A percentile compares a stretch with the other conserved stretches of the same genome.
phyloP scores from a whole-genome alignment of 2,113 vertebrate species.

The Solea solea region DNA sequence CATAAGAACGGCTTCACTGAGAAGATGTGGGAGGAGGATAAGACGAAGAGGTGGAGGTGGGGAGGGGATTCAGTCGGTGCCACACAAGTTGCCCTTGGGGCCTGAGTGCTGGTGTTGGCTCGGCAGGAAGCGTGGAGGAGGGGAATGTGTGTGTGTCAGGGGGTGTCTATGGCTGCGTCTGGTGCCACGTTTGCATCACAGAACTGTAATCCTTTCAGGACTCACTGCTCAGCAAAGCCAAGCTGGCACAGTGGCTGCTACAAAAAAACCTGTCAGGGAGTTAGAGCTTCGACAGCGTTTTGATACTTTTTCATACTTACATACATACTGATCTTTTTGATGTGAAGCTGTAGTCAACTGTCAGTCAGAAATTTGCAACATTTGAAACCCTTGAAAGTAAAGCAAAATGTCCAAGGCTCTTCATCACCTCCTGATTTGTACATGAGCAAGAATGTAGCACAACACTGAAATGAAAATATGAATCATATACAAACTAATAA shows the following conservation, averaged over 20 bases:
- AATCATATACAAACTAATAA: too few species aligned
- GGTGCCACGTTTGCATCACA: constrained; percentile 81
- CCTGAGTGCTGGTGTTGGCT: constrained; percentile 52
- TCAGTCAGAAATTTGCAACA: too few species aligned
- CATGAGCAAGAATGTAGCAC: too few species aligned
- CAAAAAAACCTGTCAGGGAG: background rate
- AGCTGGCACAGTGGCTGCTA: constrained; percentile 17
- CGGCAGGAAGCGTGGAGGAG: constrained; percentile 63
- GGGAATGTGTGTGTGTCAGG: constrained; percentile 27
- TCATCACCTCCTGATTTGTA: too few species aligned
- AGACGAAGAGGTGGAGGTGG: constrained; percentile 2
- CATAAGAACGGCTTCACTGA: background rate
- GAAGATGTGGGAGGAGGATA: background rate
- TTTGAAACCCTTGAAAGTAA: too few species aligned
- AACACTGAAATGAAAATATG: too few species aligned
- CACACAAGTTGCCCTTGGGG: constrained; percentile 77
- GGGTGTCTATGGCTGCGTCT: constrained; percentile 41
- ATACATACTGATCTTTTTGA: too few species aligned
- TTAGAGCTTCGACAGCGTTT: background rate
- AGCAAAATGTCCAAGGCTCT: too few species aligned
- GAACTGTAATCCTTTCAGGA: constrained; percentile 68
- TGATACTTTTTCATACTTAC: too few species aligned
- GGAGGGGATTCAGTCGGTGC: constrained; percentile 51
- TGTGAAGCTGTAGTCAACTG: too few species aligned
- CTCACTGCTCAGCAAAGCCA: constrained; percentile 48